phyloP scores from a whole-genome alignment of 2,797 vertebrate species.

The Acestrorhynchus altus region DNA sequence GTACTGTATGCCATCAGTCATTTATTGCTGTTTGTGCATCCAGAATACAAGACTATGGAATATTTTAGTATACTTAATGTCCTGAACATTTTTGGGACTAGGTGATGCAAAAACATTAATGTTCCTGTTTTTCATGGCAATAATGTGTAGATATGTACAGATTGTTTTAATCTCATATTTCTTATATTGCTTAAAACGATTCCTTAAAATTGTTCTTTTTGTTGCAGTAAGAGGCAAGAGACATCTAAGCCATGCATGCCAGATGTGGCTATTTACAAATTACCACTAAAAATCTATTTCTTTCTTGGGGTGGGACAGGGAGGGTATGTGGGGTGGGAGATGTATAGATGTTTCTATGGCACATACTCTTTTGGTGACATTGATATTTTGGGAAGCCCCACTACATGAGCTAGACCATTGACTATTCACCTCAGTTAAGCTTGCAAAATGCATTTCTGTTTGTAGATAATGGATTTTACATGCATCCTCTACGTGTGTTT shows the following conservation, averaged over 20 bases:
- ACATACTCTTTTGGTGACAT: slow-evolving; percentile 28
- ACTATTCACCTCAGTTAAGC: too few relatives aligned
- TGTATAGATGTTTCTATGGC: slow-evolving; percentile 31
- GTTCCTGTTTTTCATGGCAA: slow-evolving; percentile 95
- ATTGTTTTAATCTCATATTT: slow-evolving; percentile 78
- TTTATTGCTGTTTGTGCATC: slow-evolving; percentile 21
- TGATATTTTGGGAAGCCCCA: slow-evolving; percentile 10
- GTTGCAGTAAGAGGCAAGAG: slow-evolving; percentile 73
- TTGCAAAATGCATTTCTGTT: slow-evolving; percentile 11
- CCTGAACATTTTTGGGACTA: slow-evolving; percentile 43
- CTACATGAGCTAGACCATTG: slow-evolving; percentile 30
- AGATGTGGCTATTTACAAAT: slow-evolving; percentile 81
- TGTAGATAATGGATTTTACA: background rate
- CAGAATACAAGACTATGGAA: slow-evolving; percentile 20
- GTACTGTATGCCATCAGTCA: slow-evolving; percentile 19
- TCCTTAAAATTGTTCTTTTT: slow-evolving; percentile 60
- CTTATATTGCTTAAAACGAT: slow-evolving; percentile 69
- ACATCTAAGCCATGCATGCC: too few relatives aligned
- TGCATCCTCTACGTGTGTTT: slow-evolving; percentile 15
- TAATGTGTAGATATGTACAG: slow-evolving; percentile 96
- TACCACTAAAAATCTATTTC: slow-evolving; percentile 85
- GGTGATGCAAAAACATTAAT: slow-evolving; percentile 85
- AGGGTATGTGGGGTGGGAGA: background rate
- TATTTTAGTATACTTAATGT: slow-evolving; percentile 11
- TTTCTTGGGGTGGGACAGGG: background rate